Percentiles rank a stretch among this genome's conserved stretches.
These are phyloP conservation scores for Timema cristinae DNA, from an alignment of 2,888 invertebrate species.

Conservation along the genomic window DNA sequence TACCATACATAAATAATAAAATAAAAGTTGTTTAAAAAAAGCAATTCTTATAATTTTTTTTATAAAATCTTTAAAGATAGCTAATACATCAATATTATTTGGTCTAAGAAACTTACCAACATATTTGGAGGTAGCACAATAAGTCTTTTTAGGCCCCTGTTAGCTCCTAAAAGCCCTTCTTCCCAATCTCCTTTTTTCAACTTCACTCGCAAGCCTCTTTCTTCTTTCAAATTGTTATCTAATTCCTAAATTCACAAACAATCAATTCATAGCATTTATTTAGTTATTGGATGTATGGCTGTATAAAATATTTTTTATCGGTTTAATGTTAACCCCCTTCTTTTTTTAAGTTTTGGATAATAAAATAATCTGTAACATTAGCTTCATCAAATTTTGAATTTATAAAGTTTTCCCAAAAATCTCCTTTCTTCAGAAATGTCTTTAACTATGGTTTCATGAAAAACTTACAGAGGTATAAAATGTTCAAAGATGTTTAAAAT, in stretches of 20 bases:
- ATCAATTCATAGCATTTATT: background rate
- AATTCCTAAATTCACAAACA: constrained; percentile 22
- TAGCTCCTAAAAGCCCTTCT: constrained; percentile 26
- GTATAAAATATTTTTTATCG: background rate
- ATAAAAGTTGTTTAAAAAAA: background rate
- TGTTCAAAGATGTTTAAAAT: too few species aligned
- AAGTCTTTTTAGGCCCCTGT: constrained; percentile 23
- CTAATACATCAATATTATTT: background rate
- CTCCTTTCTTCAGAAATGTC: too few species aligned
- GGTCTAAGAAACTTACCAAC: constrained; percentile 18
- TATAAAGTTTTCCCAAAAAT: too few species aligned
- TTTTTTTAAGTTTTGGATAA: too few species aligned
- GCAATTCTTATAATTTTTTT: background rate
- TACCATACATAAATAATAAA: background rate
- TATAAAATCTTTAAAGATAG: background rate
- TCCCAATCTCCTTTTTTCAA: constrained; percentile 27
- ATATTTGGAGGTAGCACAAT: constrained; percentile 24
- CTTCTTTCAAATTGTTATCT: constrained; percentile 21
- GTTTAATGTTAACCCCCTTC: too few species aligned
- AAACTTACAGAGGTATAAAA: too few species aligned
- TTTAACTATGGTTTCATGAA: too few species aligned
- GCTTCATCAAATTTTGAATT: too few species aligned
- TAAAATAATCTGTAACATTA: too few species aligned
- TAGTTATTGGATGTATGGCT: background rate
- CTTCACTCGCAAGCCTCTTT: constrained; percentile 27